Evolutionary conservation across 2,113 vertebrate species (phyloP).

Genomic region (Stercorarius parasiticus): DNA sequence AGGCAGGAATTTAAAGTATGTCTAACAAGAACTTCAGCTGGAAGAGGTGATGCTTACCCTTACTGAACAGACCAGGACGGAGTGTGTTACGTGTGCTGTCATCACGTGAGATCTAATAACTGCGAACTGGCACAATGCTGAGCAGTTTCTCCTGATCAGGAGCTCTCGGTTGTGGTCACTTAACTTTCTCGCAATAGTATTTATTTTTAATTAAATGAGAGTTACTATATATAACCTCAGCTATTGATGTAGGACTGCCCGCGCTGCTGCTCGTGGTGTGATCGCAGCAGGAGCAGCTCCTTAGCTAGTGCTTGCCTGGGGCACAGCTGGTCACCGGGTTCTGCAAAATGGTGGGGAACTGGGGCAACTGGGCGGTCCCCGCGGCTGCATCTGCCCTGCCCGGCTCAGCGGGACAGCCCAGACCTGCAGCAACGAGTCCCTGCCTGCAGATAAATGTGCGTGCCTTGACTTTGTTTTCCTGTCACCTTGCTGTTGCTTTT

Average conservation of each 20-base stretch:
- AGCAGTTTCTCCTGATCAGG: background rate
- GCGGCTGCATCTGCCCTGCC: background rate
- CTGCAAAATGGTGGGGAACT: background rate
- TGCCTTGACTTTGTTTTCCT: background rate
- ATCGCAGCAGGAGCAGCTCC: background rate
- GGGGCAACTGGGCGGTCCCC: background rate
- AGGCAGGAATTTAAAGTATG: background rate
- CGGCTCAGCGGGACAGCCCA: background rate
- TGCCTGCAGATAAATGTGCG: background rate
- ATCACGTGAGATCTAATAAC: background rate
- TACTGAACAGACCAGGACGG: background rate
- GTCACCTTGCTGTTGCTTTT: background rate
- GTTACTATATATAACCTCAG: background rate
- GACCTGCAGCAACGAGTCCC: fast-evolving
- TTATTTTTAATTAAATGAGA: background rate
- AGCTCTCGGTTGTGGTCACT: background rate
- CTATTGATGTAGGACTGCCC: background rate
- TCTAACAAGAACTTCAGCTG: background rate
- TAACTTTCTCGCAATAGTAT: background rate
- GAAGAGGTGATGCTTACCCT: background rate
- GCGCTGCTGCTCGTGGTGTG: background rate
- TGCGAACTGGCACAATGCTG: background rate
- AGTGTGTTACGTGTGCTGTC: background rate
- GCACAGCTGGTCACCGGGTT: background rate
- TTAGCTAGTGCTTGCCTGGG: background rate